Percentiles rank a stretch among this genome's conserved stretches.
Conservation (phyloP, 2,113 vertebrate genomes). For the Myrmecobius fasciatus region DNA sequence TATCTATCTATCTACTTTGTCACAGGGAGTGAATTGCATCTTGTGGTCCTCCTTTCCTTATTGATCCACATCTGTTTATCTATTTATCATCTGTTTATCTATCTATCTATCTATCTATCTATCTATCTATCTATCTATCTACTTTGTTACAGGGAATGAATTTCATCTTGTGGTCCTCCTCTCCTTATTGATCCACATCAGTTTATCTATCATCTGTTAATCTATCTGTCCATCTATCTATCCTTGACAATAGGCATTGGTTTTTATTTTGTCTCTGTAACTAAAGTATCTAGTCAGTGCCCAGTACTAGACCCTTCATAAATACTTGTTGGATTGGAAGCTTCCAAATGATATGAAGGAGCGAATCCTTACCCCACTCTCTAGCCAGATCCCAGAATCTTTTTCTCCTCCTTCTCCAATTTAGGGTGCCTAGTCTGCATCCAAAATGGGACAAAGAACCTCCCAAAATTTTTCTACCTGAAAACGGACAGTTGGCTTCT, state of each 20-base stretch:
- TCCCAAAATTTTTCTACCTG: neutral
- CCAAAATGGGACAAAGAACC: neutral
- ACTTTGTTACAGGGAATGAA: too few species aligned
- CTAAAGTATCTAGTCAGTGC: neutral
- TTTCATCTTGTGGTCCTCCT: too few species aligned
- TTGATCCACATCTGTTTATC: too few species aligned
- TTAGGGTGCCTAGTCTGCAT: neutral
- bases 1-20: too few species aligned
- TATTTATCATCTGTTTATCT: too few species aligned
- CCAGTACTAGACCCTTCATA: neutral
- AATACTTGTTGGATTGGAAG: neutral
- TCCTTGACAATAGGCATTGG: neutral
- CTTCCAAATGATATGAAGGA: neutral
- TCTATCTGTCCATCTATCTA: neutral
- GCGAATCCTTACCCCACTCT: neutral
- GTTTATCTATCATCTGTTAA: neutral
- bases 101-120: too few species aligned
- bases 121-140: too few species aligned
- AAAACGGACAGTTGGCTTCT: neutral
- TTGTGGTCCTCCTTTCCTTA: too few species aligned
- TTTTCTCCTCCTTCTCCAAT: neutral
- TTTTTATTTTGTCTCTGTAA: neutral
- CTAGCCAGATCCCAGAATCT: neutral
- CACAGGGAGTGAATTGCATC: too few species aligned
- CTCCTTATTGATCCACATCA: too few species aligned